These are phyloP conservation scores for Erpetoichthys calabaricus DNA, from an alignment of 2,797 vertebrate genomes.

Conservation along the genomic window DNA sequence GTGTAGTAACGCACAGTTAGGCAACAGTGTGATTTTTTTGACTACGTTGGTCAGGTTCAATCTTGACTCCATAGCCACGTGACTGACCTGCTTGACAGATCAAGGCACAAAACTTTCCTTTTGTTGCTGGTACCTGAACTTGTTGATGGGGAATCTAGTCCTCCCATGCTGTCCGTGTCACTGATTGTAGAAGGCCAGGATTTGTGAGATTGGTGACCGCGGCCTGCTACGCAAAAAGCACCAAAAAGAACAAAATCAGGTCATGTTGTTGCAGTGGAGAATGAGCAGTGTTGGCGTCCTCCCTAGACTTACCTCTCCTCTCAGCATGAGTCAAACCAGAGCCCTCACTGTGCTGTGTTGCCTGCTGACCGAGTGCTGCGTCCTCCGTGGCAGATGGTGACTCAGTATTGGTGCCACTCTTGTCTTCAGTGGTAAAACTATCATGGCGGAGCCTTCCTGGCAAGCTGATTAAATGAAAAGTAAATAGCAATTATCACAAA, in stretches of 20 bases:
- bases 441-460: constrained; percentile 51
- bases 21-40: too few species aligned
- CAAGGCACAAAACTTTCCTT: background rate
- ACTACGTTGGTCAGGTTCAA: too few species aligned
- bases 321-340: background rate
- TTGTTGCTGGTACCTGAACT: constrained; percentile 41
- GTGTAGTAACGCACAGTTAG: too few species aligned
- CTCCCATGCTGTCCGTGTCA: constrained; percentile 50
- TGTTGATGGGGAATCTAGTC: constrained; percentile 46
- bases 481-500: too few species aligned
- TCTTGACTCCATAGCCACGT: too few species aligned
- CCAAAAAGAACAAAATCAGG: background rate
- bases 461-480: constrained; percentile 24
- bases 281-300: background rate
- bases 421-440: constrained; percentile 53
- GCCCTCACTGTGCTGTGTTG: constrained; percentile 17
- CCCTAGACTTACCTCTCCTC: constrained; percentile 47
- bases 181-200: constrained; percentile 71
- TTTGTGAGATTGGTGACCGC: constrained; percentile 69
- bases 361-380: constrained; percentile 11
- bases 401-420: constrained; percentile 24
- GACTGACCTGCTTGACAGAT: too few species aligned
- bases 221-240: constrained; percentile 45
- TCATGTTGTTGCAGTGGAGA: rapidly evolving
- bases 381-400: constrained; percentile 29